These are phyloP conservation scores for Mycogona germanica DNA, from an alignment of 2,888 invertebrate genomes.

Conservation along the genomic window DNA sequence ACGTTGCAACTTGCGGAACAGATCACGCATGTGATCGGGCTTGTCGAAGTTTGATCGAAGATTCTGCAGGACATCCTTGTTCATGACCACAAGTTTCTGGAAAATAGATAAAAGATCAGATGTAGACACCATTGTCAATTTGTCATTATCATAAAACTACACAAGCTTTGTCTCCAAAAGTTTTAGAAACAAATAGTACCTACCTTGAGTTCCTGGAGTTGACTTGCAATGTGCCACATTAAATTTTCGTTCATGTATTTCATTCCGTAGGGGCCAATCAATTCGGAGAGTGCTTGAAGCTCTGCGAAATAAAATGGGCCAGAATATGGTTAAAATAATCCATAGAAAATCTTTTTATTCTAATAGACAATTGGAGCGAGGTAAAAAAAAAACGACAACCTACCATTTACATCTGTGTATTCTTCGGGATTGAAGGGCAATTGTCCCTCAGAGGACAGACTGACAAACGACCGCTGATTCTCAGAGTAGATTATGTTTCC, in stretches of 20 bases:
- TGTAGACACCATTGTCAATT: not conserved
- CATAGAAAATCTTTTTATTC: not conserved
- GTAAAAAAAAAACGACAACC: not conserved
- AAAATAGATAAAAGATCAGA: constrained; percentile 19
- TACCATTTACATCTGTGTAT: constrained; percentile 76
- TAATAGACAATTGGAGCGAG: not conserved
- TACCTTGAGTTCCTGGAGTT: constrained; percentile 86
- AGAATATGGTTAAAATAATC: not conserved
- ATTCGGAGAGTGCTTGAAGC: constrained; percentile 80
- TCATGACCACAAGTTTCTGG: constrained; percentile 67
- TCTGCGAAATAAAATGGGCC: constrained; percentile 52
- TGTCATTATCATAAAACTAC: not conserved
- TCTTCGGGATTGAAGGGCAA: constrained; percentile 96
- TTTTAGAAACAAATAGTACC: not conserved
- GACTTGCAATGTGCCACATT: constrained; percentile 97
- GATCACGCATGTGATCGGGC: constrained; percentile 95
- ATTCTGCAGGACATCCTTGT: constrained; percentile 82
- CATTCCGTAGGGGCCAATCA: constrained; percentile 98
- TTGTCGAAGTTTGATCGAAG: constrained; percentile 96
- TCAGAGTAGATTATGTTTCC: constrained; percentile 96
- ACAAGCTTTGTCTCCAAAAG: not conserved
- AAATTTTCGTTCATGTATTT: constrained; percentile 90
- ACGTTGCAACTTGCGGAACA: constrained; percentile 72
- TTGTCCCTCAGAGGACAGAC: constrained; percentile 77
- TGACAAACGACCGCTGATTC: constrained; percentile 93